Evolutionary conservation across 2,113 vertebrate genomes (phyloP).

Genomic region (Syngnathoides biaculeatus): DNA sequence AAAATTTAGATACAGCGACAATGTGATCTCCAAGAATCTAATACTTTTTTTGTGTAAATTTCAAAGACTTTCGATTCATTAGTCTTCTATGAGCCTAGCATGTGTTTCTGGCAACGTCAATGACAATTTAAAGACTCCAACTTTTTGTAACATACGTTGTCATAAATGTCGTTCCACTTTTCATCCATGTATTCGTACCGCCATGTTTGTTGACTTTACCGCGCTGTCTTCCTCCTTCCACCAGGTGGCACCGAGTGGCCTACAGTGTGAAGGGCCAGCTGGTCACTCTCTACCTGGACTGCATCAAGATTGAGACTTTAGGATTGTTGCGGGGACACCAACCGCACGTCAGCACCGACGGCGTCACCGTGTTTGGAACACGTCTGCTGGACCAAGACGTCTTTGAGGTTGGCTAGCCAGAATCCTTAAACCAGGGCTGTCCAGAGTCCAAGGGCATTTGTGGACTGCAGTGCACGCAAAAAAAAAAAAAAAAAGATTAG

Average conservation of each 20-base stretch:
- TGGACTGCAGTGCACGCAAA: too few species aligned
- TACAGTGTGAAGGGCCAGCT: constrained; percentile 87
- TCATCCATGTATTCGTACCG: not conserved
- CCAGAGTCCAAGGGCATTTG: not conserved
- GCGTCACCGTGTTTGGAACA: constrained; percentile 92
- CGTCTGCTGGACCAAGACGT: constrained; percentile 91
- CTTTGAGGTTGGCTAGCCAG: constrained; percentile 80
- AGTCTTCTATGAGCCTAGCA: too few species aligned
- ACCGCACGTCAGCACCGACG: constrained; percentile 84
- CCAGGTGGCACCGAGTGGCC: constrained; percentile 92
- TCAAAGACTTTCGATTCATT: too few species aligned
- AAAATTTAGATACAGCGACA: too few species aligned
- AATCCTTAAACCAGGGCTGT: not conserved
- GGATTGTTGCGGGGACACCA: constrained; percentile 80
- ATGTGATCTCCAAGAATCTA: too few species aligned
- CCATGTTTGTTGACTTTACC: not conserved
- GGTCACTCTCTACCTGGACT: constrained; percentile 88
- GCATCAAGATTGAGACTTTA: constrained; percentile 81
- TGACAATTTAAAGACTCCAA: too few species aligned
- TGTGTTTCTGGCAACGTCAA: too few species aligned
- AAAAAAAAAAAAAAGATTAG: too few species aligned
- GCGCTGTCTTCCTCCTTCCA: not conserved
- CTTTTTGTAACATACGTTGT: too few species aligned
- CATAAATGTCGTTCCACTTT: too few species aligned
- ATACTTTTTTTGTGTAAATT: too few species aligned